Percentiles rank a stretch among this genome's conserved stretches.
phyloP scores from a whole-genome alignment of 2,888 invertebrate species.

The Omphaloscelis lunosa region DNA sequence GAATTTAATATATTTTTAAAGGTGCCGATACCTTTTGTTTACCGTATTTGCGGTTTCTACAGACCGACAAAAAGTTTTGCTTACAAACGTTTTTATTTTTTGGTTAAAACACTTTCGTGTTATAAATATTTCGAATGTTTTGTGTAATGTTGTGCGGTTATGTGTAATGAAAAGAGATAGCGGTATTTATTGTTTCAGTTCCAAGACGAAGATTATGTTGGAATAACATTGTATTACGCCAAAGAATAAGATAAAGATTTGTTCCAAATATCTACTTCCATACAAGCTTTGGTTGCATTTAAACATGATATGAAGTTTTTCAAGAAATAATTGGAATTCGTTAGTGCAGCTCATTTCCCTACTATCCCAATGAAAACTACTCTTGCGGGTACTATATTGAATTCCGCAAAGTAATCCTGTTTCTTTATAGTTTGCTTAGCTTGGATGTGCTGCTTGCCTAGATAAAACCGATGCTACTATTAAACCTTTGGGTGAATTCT shows the following conservation, averaged over 20 bases:
- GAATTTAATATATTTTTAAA: conserved; percentile 74
- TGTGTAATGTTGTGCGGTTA: background rate
- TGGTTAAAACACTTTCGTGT: conserved; percentile 18
- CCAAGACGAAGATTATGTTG: too few relatives aligned
- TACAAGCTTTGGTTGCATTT: background rate
- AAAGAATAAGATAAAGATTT: background rate
- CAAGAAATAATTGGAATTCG: conserved; percentile 32
- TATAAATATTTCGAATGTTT: conserved; percentile 6
- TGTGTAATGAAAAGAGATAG: background rate
- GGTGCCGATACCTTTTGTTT: conserved; percentile 71
- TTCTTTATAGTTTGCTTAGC: conserved; percentile 22
- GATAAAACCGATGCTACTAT: too few relatives aligned
- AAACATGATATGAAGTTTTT: conserved; percentile 4
- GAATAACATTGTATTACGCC: too few relatives aligned
- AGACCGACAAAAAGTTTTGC: conserved; percentile 57
- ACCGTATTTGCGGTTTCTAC: conserved; percentile 72
- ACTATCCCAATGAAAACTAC: background rate
- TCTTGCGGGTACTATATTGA: background rate
- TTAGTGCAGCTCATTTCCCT: conserved; percentile 16
- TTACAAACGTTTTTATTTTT: conserved; percentile 43
- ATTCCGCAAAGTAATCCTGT: conserved; percentile 27
- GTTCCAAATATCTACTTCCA: background rate
- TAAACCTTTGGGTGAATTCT: conserved; percentile 1
- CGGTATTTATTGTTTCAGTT: background rate
- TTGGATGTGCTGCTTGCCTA: conserved; percentile 9